Conservation (phyloP, 1,140 invertebrate genomes). For the Drosophila asahinai region DNA sequence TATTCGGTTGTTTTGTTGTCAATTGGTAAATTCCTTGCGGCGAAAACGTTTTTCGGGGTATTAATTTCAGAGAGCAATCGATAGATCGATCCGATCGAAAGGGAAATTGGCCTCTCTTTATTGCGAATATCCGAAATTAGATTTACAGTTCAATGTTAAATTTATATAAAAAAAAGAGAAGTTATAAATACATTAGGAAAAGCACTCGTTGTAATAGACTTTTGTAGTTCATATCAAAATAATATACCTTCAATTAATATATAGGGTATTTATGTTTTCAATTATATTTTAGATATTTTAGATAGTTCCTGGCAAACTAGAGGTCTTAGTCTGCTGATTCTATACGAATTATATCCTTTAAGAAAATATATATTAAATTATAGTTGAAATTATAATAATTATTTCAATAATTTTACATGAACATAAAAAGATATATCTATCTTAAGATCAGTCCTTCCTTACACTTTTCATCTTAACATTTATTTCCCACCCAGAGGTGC, state of each 20-base stretch:
- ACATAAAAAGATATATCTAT: too few relatives aligned
- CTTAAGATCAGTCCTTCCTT: not conserved
- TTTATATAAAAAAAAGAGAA: not conserved
- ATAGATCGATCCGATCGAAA: slow-evolving; percentile 14
- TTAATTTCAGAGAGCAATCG: slow-evolving; percentile 24
- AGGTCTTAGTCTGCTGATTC: too few relatives aligned
- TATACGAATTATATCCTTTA: too few relatives aligned
- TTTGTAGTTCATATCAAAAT: too few relatives aligned
- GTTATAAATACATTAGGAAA: not conserved
- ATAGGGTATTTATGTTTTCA: not conserved
- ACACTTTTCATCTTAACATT: not conserved
- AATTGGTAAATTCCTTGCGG: slow-evolving; percentile 19
- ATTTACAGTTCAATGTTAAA: slow-evolving; percentile 18
- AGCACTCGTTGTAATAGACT: too few relatives aligned
- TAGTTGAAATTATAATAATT: too few relatives aligned
- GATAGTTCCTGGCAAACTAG: too few relatives aligned
- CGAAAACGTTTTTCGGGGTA: slow-evolving; percentile 17
- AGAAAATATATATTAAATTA: too few relatives aligned
- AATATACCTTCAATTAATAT: too few relatives aligned
- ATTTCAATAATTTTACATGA: too few relatives aligned
- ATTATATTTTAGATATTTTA: not conserved
- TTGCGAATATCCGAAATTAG: slow-evolving; percentile 15
- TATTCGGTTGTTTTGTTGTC: slow-evolving; percentile 1
- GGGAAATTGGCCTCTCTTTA: slow-evolving; percentile 11
- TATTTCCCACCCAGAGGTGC: not conserved